phyloP scores from a whole-genome alignment of 2,797 vertebrate genomes.

The Acomys russatus region DNA sequence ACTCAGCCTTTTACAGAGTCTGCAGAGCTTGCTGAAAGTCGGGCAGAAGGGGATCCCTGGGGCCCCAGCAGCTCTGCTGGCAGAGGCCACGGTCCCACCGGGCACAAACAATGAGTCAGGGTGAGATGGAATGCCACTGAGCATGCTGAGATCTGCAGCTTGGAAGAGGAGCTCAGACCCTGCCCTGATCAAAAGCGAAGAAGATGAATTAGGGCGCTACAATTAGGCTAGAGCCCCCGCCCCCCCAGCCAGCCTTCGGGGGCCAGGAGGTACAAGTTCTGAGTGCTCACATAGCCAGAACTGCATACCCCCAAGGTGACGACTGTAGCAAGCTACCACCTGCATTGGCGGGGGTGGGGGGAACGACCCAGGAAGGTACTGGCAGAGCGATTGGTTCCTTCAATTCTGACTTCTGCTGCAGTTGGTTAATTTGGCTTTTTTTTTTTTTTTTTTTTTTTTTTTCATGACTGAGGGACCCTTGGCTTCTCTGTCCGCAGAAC shows the following conservation, averaged over 20 bases:
- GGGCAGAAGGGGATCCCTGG: background rate
- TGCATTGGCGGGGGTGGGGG: rapidly evolving
- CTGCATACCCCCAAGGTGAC: rapidly evolving
- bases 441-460: background rate
- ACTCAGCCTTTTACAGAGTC: too few relatives aligned
- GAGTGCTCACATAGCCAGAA: background rate
- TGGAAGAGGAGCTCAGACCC: background rate
- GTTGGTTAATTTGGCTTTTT: background rate
- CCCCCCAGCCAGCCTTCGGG: background rate
- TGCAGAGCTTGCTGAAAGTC: rapidly evolving
- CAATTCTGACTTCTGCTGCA: background rate
- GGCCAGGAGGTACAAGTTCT: rapidly evolving
- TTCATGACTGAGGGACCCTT: background rate
- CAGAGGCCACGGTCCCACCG: background rate
- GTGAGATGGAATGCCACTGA: background rate
- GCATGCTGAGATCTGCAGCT: slow-evolving; percentile 51
- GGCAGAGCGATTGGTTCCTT: rapidly evolving
- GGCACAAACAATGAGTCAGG: background rate
- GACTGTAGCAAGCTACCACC: rapidly evolving
- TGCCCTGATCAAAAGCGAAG: slow-evolving; percentile 39
- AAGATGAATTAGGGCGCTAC: background rate
- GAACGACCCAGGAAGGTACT: background rate
- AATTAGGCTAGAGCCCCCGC: background rate
- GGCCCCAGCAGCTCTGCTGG: background rate
- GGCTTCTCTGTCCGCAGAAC: background rate